Percentiles rank a stretch among this genome's conserved stretches.
phyloP scores from a whole-genome alignment of 2,888 invertebrate genomes.

The Lamproptera curius region DNA sequence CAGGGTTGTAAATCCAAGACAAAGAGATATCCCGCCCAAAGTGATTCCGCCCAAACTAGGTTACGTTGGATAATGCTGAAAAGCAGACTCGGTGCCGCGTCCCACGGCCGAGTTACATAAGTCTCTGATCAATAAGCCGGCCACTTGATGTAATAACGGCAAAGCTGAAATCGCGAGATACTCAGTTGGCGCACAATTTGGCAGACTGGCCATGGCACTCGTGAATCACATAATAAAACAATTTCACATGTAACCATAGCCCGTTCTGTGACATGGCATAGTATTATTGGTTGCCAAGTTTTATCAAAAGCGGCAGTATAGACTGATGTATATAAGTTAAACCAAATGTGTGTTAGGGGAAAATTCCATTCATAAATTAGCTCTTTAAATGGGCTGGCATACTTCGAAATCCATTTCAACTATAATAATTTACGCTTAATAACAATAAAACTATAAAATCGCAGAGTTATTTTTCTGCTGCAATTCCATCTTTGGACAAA shows the following conservation, averaged over 20 bases:
- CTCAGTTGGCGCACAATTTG: constrained; percentile 43
- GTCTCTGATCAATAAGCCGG: constrained; percentile 69
- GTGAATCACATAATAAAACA: constrained; percentile 5
- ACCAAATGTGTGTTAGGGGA: background rate
- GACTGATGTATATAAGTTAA: background rate
- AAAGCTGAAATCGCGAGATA: constrained; percentile 44
- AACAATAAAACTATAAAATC: no score
- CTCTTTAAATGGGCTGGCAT: background rate
- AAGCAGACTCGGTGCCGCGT: constrained; percentile 50
- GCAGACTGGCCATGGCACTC: constrained; percentile 6
- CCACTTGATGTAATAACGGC: constrained; percentile 56
- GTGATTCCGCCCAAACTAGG: constrained; percentile 30
- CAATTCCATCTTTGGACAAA: no score
- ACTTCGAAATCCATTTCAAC: background rate
- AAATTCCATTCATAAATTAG: background rate
- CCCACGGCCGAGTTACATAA: constrained; percentile 61
- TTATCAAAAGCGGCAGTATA: background rate
- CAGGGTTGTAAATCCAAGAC: constrained; percentile 19
- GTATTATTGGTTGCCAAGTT: background rate
- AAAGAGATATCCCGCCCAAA: constrained; percentile 23
- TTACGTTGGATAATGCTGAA: constrained; percentile 32
- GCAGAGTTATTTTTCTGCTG: no score
- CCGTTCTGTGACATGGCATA: background rate
- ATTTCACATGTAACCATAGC: background rate
- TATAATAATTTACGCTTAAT: background rate